phyloP scores from a whole-genome alignment of 2,113 vertebrate genomes.

The Sturnira hondurensis region DNA sequence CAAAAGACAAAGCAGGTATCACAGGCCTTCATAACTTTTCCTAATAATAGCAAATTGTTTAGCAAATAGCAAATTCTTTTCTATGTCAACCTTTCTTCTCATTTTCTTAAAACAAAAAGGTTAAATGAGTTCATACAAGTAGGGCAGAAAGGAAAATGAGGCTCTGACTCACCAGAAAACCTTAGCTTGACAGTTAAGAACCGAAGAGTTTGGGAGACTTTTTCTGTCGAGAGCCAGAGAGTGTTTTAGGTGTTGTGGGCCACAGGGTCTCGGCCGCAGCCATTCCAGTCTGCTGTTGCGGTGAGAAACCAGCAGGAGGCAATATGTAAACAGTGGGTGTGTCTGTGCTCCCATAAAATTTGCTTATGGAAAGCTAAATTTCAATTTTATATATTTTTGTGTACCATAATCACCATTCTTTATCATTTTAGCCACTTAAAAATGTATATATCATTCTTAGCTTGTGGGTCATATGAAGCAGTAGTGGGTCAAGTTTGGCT shows the following conservation, averaged over 20 bases:
- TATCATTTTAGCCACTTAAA: neutral
- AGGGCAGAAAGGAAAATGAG: neutral
- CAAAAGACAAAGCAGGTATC: neutral
- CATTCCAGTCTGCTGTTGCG: accelerated
- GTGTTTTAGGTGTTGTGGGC: neutral
- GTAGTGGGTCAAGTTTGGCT: neutral
- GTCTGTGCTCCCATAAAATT: neutral
- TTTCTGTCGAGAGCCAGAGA: neutral
- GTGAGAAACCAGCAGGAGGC: neutral
- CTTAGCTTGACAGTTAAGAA: neutral
- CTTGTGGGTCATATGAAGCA: neutral
- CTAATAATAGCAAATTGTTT: neutral
- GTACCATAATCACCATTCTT: neutral
- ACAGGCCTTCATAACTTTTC: neutral
- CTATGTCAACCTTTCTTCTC: neutral
- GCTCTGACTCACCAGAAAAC: neutral
- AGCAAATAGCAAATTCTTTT: no score
- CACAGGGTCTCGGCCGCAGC: accelerated
- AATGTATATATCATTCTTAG: neutral
- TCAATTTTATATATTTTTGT: neutral
- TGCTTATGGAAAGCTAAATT: neutral
- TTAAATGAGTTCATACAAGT: neutral
- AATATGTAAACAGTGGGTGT: neutral
- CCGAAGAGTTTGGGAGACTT: neutral
- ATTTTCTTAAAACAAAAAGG: neutral